Base-by-base conservation (phyloP, 1,140 invertebrate genomes). In the Holotrichia oblita region DNA sequence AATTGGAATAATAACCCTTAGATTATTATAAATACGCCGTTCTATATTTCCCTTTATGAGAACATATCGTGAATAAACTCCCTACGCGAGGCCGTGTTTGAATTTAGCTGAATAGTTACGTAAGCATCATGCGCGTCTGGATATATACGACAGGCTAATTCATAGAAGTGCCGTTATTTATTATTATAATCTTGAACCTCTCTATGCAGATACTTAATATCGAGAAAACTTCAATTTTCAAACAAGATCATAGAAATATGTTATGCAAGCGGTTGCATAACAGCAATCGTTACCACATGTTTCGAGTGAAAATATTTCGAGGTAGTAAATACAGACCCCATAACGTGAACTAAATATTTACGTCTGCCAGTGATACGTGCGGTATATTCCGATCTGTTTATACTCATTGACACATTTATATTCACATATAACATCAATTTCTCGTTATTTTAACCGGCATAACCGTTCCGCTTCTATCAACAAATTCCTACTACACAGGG, bases 381-480 rank as follows among this genome's bases (percentile, higher is more conserved):
- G 55, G 42, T 77, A 59, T 77, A 61, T 77, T 59, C 61, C 59
- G 44, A 59, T 17, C 24, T 77, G 44, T 59, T 14, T 24, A 44
- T 48, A 44, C 44, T 40, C 27, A 59, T 61, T 34, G 44, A n/a
- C 24, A 61, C 44, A 34, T 78, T 72, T 72, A 27, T 40, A 73
- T 78, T 72, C 48, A 78, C 69, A 78, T 40, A 41, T 73, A 40
- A 69, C 61, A 69, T 27, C 61, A 24, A 34, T 69, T 34, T 34
- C 61, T 72, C 61, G 61, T 78, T 72, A 73, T 73, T 78, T 78
- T 72, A 72, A 72, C 14, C 77, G 22, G 12, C 41, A 72, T 42
- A 78, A 78, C 34, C 69, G 69, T 61, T 72, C 64, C 77, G 69
- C 20, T 78, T 78, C 59, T 78, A 78, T 78, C 77, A 69, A 78